phyloP scores from a whole-genome alignment of 2,113 vertebrate species.

The Larimichthys crocea region DNA sequence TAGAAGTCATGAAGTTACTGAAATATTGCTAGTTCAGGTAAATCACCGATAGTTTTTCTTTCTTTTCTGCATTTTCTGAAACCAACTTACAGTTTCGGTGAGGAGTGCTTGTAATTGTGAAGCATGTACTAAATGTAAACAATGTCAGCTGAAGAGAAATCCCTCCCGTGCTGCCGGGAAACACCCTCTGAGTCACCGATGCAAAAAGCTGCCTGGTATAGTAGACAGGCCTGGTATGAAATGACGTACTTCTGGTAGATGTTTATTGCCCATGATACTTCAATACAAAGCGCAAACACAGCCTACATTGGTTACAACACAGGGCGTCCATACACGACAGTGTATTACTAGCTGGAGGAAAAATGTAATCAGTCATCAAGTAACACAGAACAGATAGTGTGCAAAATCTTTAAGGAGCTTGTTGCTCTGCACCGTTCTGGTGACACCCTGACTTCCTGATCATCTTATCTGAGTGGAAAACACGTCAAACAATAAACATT shows the following conservation, averaged over 20 bases:
- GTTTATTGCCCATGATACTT: conserved; percentile 3
- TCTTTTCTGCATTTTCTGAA: conserved; percentile 37
- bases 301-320: not conserved
- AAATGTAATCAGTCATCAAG: conserved; percentile 5
- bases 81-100: conserved; percentile 1
- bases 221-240: conserved; percentile 10
- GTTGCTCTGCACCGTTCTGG: conserved; percentile 5
- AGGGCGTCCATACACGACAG: not conserved
- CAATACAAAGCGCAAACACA: conserved; percentile 18
- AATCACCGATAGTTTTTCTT: conserved; percentile 26
- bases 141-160: conserved; percentile 66
- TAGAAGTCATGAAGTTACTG: not conserved
- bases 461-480: conserved; percentile 22
- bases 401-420: conserved; percentile 1
- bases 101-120: conserved; percentile 1
- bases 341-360: not conserved
- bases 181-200: conserved; percentile 71
- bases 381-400: conserved; percentile 4
- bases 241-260: conserved; percentile 35
- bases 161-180: conserved; percentile 62
- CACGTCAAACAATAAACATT: not conserved
- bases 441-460: conserved; percentile 43
- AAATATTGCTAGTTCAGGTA: conserved; percentile 29
- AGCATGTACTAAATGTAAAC: conserved; percentile 43
- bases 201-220: not conserved